phyloP scores from a whole-genome alignment of 2,797 vertebrate genomes.

The Paedocypris micromegethes region DNA sequence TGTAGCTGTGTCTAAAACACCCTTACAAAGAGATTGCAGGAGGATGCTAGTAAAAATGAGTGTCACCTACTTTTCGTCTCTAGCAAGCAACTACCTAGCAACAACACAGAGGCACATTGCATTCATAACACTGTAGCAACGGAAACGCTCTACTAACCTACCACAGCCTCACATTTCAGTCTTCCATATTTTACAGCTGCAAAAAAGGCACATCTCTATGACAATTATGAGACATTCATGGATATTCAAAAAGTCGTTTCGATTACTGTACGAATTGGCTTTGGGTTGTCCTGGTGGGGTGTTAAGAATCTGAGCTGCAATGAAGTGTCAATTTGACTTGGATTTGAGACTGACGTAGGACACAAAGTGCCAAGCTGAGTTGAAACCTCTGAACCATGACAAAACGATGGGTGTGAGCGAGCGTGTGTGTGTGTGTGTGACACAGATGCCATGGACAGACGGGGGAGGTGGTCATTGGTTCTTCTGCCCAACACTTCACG shows the following conservation, averaged over 20 bases:
- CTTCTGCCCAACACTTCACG: constrained; percentile 47
- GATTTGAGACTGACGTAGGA: constrained; percentile 49
- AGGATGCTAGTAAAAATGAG: too few relatives aligned
- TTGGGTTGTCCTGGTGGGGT: constrained; percentile 45
- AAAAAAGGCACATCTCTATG: neutral
- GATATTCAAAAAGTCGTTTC: constrained; percentile 43
- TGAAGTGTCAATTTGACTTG: constrained; percentile 45
- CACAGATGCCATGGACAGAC: constrained; percentile 62
- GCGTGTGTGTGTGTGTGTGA: constrained; percentile 49
- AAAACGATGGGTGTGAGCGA: constrained; percentile 41
- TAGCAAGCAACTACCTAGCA: neutral
- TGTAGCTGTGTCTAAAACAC: neutral
- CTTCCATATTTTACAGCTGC: neutral
- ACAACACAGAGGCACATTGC: neutral
- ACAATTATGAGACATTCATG: constrained; percentile 16
- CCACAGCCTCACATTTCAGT: neutral
- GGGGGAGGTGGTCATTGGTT: constrained; percentile 41
- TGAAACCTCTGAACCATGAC: constrained; percentile 52
- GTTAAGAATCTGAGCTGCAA: constrained; percentile 41
- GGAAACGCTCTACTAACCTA: neutral
- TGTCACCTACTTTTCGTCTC: too few relatives aligned
- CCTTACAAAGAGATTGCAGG: neutral
- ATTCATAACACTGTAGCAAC: neutral
- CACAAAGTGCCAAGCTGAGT: constrained; percentile 42
- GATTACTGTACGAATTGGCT: constrained; percentile 50